A percentile compares a stretch with the other conserved stretches of the same genome.
phyloP scores from a whole-genome alignment of 2,113 vertebrate species.

The Tachysurus fulvidraco region DNA sequence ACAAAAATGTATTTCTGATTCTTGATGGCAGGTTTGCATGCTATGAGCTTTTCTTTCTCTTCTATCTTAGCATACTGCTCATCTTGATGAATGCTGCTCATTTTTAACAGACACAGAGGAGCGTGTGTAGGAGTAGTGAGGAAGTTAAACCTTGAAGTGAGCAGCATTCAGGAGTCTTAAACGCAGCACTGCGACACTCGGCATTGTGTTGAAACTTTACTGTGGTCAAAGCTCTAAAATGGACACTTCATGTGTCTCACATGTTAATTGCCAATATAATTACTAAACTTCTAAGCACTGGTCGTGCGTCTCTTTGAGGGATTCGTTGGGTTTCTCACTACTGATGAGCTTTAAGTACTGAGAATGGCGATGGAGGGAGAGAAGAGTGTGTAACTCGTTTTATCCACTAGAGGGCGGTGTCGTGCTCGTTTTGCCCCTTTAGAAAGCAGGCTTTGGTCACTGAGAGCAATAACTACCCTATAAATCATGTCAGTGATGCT shows the following conservation, averaged over 20 bases:
- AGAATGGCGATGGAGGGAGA: background rate
- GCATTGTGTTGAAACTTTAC: background rate
- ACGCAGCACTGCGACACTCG: no score
- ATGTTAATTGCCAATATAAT: background rate
- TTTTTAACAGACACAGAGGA: background rate
- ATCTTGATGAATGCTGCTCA: background rate
- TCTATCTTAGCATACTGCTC: no score
- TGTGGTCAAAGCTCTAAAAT: background rate
- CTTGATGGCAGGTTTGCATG: background rate
- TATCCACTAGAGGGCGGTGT: conserved; percentile 63
- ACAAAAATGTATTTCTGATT: no score
- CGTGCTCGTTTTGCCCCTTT: conserved; percentile 14
- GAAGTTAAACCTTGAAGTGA: background rate
- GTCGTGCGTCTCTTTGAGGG: background rate
- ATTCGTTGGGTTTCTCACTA: background rate
- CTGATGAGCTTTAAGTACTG: background rate
- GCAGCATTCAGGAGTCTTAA: background rate
- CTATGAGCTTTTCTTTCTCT: background rate
- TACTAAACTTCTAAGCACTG: background rate
- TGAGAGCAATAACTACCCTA: background rate
- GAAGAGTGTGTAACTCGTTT: no score
- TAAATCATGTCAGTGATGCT: background rate
- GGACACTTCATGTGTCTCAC: background rate
- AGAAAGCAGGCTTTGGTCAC: background rate
- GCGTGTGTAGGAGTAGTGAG: background rate